Evolutionary conservation across 35 echinoderm and acorn worm species (phyloP), one percentile per base, ranked within the genome.

Genomic region (Lytechinus variegatus): DNA sequence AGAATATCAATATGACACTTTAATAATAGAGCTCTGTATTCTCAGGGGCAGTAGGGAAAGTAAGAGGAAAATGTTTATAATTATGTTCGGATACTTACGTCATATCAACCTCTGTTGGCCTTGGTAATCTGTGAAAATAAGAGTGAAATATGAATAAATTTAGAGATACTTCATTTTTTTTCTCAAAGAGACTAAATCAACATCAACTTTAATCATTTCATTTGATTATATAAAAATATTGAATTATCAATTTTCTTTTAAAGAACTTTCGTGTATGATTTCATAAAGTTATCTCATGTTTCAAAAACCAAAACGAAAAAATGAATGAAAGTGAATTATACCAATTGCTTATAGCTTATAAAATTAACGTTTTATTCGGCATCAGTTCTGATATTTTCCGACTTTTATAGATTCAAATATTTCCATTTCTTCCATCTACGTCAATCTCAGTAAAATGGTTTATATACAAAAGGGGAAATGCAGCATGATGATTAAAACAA

Each of bases 91-190:
- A 92, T 72, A 99, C 98, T 99, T 97, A 99, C 98, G 96, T 97
- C 98, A 99, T 99, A 87, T 99, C 98, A 56, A 96, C 92, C 87
- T 97, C 94, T 14, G 96, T 95, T 51, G 98, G 98, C 89, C 97
- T 97, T 86, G 98, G 98, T 89, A 97, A 86, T 86, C 97, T 98
- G 90, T n/a, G 96, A 96, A 33, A 61, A 60, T 52, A 51, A 86
- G 10, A 90, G 52, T 14, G 11, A 90, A 5, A 52, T 52, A 29
- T 29, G 27, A 90, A 29, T 90, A 44, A 9, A 90, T 90, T 44
- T 52, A 44, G 9, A 24, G 66, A 79, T 5, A 24, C 1, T 16
- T 16, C 66, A 79, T 21, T 56, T 4, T 71, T 71, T 19, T 24
- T 24, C 6, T 79, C 66, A n/a, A 79, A 24, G 3, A 24, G 12